Percentiles rank a stretch among this genome's conserved stretches.
Evolutionary conservation across 2,113 vertebrate species (phyloP).

Genomic region (Hippocampus guttulatus): DNA sequence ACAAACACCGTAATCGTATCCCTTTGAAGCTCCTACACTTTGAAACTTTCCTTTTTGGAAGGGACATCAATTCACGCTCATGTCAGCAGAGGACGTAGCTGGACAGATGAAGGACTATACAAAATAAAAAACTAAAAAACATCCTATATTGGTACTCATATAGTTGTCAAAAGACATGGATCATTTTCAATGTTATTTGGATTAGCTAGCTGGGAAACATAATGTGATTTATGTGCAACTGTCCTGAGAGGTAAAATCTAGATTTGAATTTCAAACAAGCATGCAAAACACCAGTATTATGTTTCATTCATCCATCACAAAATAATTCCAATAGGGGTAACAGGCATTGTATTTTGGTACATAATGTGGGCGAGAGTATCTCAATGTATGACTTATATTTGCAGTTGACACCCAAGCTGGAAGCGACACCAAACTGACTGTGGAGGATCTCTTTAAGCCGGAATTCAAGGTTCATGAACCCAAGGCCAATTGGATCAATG

Average conservation of each 20-base stretch:
- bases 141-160: not conserved
- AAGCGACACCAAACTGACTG: constrained; percentile 84
- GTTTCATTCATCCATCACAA: not conserved
- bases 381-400: constrained; percentile 28
- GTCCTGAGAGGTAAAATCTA: not conserved
- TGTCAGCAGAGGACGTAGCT: not conserved
- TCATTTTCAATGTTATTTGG: not conserved
- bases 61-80: not conserved
- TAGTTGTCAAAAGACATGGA: not conserved
- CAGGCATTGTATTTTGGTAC: not conserved
- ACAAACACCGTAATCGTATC: not conserved
- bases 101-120: not conserved
- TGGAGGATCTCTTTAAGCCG: constrained; percentile 91
- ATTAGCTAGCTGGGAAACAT: not conserved
- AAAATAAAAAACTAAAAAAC: not conserved
- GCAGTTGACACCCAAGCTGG: constrained; percentile 84
- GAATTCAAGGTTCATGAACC: constrained; percentile 86
- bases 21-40: not conserved
- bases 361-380: not conserved
- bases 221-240: not conserved
- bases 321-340: not conserved
- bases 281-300: not conserved
- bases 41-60: not conserved
- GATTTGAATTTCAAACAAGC: not conserved
- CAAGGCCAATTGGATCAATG: constrained; percentile 91